Percentiles rank a stretch among this genome's conserved stretches.
phyloP scores from a whole-genome alignment of 2,888 invertebrate genomes.

The Monochamus alternatus region DNA sequence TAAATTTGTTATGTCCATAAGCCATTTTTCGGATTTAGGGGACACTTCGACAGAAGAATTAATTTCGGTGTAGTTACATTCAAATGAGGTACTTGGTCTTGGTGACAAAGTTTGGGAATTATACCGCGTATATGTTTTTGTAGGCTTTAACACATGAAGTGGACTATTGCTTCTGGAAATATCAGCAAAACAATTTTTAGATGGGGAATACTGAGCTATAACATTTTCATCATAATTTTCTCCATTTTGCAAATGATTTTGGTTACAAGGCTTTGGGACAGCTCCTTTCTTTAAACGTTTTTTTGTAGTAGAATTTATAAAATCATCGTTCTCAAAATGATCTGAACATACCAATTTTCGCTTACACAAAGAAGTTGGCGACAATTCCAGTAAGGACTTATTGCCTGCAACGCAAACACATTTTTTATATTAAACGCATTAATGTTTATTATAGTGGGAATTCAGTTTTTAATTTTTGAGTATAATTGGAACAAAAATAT shows the following conservation, averaged over 20 bases:
- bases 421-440: too few relatives aligned
- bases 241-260: not conserved
- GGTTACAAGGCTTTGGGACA: not conserved
- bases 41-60: not conserved
- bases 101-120: not conserved
- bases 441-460: too few relatives aligned
- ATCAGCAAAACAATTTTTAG: too few relatives aligned
- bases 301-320: not conserved
- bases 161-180: too few relatives aligned
- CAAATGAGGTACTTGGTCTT: not conserved
- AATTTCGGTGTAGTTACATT: not conserved
- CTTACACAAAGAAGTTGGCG: not conserved
- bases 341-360: not conserved
- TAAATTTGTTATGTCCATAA: conserved; percentile 4
- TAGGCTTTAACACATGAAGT: too few relatives aligned
- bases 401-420: too few relatives aligned
- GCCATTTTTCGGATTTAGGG: not conserved
- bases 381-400: not conserved
- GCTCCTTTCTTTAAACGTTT: not conserved
- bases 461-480: too few relatives aligned
- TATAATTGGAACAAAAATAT: too few relatives aligned
- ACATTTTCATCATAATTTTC: too few relatives aligned
- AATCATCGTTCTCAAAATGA: not conserved
- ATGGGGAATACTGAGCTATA: too few relatives aligned
- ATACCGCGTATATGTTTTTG: too few relatives aligned